These are phyloP conservation scores for Drosophila erecta DNA, from an alignment of 1,140 invertebrate species.

Conservation along the genomic window DNA sequence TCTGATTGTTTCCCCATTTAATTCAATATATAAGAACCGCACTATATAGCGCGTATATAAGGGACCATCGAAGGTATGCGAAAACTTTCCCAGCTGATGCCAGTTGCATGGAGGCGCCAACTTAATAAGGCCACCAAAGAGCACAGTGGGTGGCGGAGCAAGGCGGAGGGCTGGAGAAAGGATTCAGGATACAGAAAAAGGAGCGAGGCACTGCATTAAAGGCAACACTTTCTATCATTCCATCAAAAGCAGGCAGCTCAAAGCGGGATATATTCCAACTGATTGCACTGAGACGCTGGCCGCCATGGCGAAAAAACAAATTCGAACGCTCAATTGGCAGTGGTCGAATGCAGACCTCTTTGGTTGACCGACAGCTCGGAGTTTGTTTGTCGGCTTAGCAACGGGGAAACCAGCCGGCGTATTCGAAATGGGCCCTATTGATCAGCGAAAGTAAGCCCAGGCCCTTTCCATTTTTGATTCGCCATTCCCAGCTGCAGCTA, in stretches of 20 bases:
- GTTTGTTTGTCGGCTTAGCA: conserved; percentile 10
- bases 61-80: conserved; percentile 60
- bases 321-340: neutral
- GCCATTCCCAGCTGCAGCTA: neutral
- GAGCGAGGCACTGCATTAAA: conserved; percentile 7
- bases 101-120: conserved; percentile 65
- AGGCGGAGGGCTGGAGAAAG: conserved; percentile 4
- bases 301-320: conserved; percentile 9
- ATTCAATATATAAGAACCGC: neutral
- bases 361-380: conserved; percentile 1
- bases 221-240: conserved; percentile 16
- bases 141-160: conserved; percentile 51
- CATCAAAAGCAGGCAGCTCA: conserved; percentile 7
- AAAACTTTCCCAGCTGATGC: conserved; percentile 55
- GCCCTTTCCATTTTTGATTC: conserved; percentile 20
- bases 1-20: no score
- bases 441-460: neutral
- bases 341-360: conserved; percentile 7
- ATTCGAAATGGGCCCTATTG: conserved; percentile 19
- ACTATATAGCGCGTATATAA: neutral
- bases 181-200: neutral
- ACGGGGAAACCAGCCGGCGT: conserved; percentile 16
- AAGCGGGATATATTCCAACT: conserved; percentile 16
- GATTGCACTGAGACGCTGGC: conserved; percentile 15
- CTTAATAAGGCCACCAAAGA: conserved; percentile 74